Conservation (phyloP, 2,113 vertebrate species). For the Dicrurus megarhynchus region DNA sequence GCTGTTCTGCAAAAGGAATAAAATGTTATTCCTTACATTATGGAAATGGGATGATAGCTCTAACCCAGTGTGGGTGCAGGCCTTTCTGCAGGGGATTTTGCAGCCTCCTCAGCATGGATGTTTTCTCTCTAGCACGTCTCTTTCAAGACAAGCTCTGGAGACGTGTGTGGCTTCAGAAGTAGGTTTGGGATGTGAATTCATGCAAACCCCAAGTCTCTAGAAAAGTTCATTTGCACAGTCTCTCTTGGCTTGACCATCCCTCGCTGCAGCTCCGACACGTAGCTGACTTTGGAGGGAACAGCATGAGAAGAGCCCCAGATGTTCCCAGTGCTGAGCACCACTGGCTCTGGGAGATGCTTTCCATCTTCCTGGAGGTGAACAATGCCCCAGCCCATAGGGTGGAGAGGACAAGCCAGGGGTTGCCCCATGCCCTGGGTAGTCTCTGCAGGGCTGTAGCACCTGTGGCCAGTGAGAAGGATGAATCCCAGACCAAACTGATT, state of each 20-base stretch:
- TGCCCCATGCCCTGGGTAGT: not conserved
- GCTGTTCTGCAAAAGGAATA: not conserved
- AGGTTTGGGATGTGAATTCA: not conserved
- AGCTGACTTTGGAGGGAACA: not conserved
- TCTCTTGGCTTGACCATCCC: not conserved
- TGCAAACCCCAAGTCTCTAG: not conserved
- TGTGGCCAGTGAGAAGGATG: not conserved
- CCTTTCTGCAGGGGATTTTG: not conserved
- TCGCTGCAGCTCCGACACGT: accelerated
- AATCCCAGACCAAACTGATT: not conserved
- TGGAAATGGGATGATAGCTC: not conserved
- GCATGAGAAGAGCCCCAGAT: not conserved
- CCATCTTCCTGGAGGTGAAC: accelerated
- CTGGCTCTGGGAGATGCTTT: accelerated
- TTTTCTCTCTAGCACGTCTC: not conserved
- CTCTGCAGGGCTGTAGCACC: not conserved
- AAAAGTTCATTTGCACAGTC: not conserved
- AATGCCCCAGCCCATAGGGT: accelerated
- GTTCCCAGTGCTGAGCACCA: not conserved
- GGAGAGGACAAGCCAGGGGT: not conserved
- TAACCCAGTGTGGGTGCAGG: accelerated
- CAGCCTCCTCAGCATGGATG: not conserved
- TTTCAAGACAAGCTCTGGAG: not conserved
- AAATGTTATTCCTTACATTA: not conserved
- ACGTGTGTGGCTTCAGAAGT: not conserved